Percentiles rank a stretch among this genome's conserved stretches.
Evolutionary conservation across 2,888 invertebrate species (phyloP).

Genomic region (Quadroppia sp.): DNA sequence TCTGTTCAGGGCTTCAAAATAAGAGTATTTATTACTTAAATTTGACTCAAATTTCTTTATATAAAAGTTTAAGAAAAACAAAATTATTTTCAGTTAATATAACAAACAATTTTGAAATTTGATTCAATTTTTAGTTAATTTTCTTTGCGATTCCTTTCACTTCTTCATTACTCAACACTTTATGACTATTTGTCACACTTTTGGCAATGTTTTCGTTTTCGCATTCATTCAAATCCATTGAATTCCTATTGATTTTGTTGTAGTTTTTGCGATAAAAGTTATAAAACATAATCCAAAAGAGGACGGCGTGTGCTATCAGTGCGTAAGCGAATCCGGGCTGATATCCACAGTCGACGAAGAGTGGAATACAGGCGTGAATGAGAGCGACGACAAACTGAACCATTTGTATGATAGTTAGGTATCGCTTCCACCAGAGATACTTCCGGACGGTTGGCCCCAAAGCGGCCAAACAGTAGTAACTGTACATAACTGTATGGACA

Average conservation of each 20-base stretch:
- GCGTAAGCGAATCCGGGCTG: conserved; percentile 54
- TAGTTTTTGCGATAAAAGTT: conserved; percentile 54
- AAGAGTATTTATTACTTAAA: too few relatives aligned
- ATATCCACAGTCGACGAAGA: conserved; percentile 54
- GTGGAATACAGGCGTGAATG: conserved; percentile 46
- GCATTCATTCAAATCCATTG: background rate
- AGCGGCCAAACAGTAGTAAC: conserved; percentile 55
- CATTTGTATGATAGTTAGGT: conserved; percentile 56
- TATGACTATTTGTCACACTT: background rate
- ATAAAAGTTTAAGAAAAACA: background rate
- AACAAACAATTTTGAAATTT: too few relatives aligned
- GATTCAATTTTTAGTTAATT: conserved; percentile 20
- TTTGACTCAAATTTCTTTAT: too few relatives aligned
- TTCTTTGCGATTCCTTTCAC: background rate
- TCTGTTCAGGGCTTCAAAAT: too few relatives aligned
- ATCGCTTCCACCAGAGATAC: conserved; percentile 56
- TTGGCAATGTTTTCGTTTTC: background rate
- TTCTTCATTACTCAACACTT: background rate
- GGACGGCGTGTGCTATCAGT: conserved; percentile 54
- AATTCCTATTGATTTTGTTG: conserved; percentile 43
- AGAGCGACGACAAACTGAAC: conserved; percentile 48
- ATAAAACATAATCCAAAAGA: conserved; percentile 54
- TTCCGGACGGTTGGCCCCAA: conserved; percentile 55
- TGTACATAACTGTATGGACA: conserved; percentile 56
- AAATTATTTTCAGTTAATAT: background rate